A percentile compares a stretch with the other conserved stretches of the same genome.
These are phyloP conservation scores for Rutilus rutilus DNA, from an alignment of 2,113 vertebrate species.

Conservation along the genomic window DNA sequence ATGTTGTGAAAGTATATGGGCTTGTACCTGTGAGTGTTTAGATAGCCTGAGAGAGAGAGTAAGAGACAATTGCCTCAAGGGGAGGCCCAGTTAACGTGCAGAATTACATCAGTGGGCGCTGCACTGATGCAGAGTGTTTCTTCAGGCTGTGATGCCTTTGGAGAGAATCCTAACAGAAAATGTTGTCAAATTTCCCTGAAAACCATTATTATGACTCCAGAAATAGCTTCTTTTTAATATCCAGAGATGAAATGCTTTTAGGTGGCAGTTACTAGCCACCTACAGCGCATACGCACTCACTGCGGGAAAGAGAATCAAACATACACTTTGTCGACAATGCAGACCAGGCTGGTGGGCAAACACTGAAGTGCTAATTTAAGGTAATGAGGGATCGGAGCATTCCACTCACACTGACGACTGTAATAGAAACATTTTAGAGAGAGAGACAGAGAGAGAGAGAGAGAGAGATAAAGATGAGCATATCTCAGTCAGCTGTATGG, in stretches of 20 bases:
- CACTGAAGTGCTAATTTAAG: constrained; percentile 46
- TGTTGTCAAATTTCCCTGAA: neutral
- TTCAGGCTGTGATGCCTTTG: constrained; percentile 22
- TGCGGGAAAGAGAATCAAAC: constrained; percentile 8
- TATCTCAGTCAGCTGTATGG: constrained; percentile 31
- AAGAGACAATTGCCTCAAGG: constrained; percentile 3
- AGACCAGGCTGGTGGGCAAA: constrained; percentile 38
- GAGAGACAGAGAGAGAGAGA: constrained; percentile 3
- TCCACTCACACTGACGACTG: constrained; percentile 14
- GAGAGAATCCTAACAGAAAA: neutral
- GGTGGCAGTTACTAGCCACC: constrained; percentile 12
- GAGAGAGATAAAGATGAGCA: neutral
- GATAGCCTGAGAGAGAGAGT: neutral
- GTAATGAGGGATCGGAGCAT: constrained; percentile 43
- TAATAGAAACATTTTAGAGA: constrained; percentile 46
- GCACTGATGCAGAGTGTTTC: neutral
- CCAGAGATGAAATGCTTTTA: constrained; percentile 5
- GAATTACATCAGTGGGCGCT: constrained; percentile 34
- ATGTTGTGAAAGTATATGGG: constrained; percentile 13
- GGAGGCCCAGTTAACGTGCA: constrained; percentile 30
- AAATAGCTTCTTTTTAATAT: constrained; percentile 17
- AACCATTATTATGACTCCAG: neutral
- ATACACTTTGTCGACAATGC: constrained; percentile 26
- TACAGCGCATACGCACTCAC: neutral
- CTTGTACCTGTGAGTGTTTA: constrained; percentile 19